Percentiles rank a stretch among this genome's conserved stretches.
phyloP scores from a whole-genome alignment of 1,140 invertebrate species.

The Phymastichus coffea region DNA sequence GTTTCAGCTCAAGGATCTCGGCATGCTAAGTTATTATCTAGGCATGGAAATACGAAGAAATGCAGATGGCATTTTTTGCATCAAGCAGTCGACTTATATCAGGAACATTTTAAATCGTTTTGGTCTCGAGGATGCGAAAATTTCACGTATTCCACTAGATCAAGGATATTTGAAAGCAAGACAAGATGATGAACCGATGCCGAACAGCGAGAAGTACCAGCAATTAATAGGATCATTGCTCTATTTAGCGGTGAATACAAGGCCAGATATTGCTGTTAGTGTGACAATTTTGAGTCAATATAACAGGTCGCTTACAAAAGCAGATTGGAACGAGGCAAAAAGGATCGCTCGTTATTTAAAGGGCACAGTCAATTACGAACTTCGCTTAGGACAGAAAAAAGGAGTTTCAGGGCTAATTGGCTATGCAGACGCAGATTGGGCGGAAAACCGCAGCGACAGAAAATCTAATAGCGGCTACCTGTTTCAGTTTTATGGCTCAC shows the following conservation, averaged over 20 bases:
- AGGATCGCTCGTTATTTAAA: constrained; percentile 40
- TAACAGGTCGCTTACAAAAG: constrained; percentile 31
- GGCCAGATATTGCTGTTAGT: constrained; percentile 46
- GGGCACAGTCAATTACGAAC: constrained; percentile 14
- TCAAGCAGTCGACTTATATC: constrained; percentile 5
- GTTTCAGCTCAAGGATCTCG: constrained; percentile 14
- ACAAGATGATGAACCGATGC: neutral
- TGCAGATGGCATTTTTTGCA: neutral
- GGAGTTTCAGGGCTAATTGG: neutral
- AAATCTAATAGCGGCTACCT: constrained; percentile 32
- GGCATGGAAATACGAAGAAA: constrained; percentile 26
- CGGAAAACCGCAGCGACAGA: constrained; percentile 21
- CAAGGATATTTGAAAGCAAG: neutral
- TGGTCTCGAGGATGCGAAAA: constrained; percentile 43
- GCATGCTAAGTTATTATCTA: neutral
- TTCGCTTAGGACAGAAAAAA: constrained; percentile 1
- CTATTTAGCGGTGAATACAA: constrained; percentile 40
- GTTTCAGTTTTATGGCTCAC: constrained; percentile 22
- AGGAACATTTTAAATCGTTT: constrained; percentile 30
- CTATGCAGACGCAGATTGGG: no score
- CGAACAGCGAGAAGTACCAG: constrained; percentile 25
- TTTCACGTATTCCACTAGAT: constrained; percentile 2
- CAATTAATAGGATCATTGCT: constrained; percentile 42
- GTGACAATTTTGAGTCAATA: constrained; percentile 39
- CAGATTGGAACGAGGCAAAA: constrained; percentile 41